Base-by-base conservation (phyloP, 2,888 invertebrate genomes). In the Sesia apiformis region DNA sequence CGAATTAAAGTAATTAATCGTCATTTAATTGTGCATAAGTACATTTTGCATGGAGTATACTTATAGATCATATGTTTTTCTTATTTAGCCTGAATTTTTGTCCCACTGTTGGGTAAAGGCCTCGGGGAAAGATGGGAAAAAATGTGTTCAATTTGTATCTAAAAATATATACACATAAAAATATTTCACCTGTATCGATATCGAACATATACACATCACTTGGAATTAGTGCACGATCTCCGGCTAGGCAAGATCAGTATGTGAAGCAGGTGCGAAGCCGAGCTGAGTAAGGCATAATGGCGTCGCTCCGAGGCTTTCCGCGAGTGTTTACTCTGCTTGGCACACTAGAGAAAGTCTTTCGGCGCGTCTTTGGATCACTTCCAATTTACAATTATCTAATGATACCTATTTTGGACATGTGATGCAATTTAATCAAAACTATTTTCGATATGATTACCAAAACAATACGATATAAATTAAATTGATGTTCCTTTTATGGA, bases 211-310 rank as follows among this genome's bases (percentile, higher is more conserved):
- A 1, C 68, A 63, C 84, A 76, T 78, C 84, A 61, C 82, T 82
- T 52, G 60, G 81, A 87, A 87, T 85, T 81, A 81, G 86, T 82
- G 76, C 85, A 81, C 66, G 69, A 63, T 71, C 62, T 63, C 65
- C 67, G 75, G 76, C 76, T 67, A 70, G 70, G 74, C 78, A 72
- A 81, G 84, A 81, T 83, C 76, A 77, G 81, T 84, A 84, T 85
- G 85, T 84, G 81, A 87, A 88, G 69, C 74, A 84, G 81, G 81
- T 80, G 79, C 78, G 73, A 60, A 70, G 69, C 63, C 64, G 62
- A 54, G 56, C 77, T 76, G 63, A 70, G 75, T 79, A 81, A 73
- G 84, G 81, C 68, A 62, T 82, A 82, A 84, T 81, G 74, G 72
- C 63, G 63, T 66, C 62, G 65, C 64, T 40, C 58, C 64, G 63